phyloP scores from a whole-genome alignment of 1,140 invertebrate species.

The Lysiphlebus fabarum region DNA sequence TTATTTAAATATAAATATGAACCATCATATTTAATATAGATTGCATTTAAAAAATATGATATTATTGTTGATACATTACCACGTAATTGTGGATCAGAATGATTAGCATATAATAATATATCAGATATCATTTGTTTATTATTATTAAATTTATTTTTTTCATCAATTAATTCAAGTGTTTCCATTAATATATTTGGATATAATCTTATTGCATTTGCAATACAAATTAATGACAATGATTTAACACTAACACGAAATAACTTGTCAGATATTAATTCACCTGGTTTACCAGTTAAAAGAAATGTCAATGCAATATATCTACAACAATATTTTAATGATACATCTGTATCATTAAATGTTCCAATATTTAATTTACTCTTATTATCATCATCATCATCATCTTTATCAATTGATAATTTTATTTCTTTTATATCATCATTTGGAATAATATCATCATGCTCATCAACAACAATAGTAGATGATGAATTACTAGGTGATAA shows the following conservation, averaged over 20 bases:
- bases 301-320: constrained; percentile 74
- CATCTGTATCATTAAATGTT: constrained; percentile 61
- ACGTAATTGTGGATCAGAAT: constrained; percentile 79
- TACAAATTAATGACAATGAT: constrained; percentile 72
- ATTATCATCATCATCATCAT: constrained; percentile 32
- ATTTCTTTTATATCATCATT: neutral
- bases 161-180: constrained; percentile 39
- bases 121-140: constrained; percentile 65
- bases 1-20: constrained; percentile 36
- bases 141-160: constrained; percentile 26
- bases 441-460: constrained; percentile 32
- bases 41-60: constrained; percentile 65
- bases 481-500: constrained; percentile 33
- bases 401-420: constrained; percentile 19
- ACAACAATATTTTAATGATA: constrained; percentile 71
- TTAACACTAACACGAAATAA: constrained; percentile 80
- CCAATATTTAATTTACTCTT: constrained; percentile 63
- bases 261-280: constrained; percentile 63
- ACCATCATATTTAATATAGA: constrained; percentile 60
- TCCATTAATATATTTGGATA: constrained; percentile 66
- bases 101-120: constrained; percentile 66
- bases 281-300: constrained; percentile 66
- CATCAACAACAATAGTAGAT: neutral
- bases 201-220: constrained; percentile 66
- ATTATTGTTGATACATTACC: constrained; percentile 68